Evolutionary conservation across 2,888 invertebrate species (phyloP), one percentile per base, ranked within the genome.

Genomic region (Pyrrhia umbra): DNA sequence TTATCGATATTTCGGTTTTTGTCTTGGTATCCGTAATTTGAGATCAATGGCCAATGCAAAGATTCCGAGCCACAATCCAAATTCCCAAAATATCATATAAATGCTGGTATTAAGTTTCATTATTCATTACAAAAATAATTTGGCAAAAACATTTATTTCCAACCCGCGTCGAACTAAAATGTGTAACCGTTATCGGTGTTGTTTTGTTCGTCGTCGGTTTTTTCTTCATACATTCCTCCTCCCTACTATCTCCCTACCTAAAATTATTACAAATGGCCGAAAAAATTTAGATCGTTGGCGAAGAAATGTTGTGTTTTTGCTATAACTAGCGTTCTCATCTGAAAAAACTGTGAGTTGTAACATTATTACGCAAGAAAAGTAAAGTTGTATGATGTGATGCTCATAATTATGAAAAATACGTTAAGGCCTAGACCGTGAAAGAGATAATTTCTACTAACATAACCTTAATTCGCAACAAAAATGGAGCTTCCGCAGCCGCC

Each of bases 401-500:
- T 50, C 68, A 58, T 37, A 66, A 67, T 68, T 62, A 52, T 66
- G 45, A 51, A 61, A 23, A 40, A 51, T 30, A 66, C 46, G 49
- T 56, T 43, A 45, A 56, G 39, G 47, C 34, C 34, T 34, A 37
- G 56, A 43, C 47, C 40, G 55, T 68, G 21, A 68, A 64, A 57
- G 47, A 68, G 45, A 43, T 67, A 58, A 59, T 61, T 76, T 68
- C 61, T 69, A 52, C 51, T 52, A 76, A 75, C 73, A 62, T 93
- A 93, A 94, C 93, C 93, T 91, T 89, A 88, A 85, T 87, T 84
- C 67, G 68, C 52, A 72, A 73, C 66, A 72, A 81, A 92, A 92
- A 94, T 94, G 94, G 94, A 94, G 88, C 93, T 94, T 79, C 94
- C 94, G 43, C 96, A 96, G 85, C 95, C 96, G 59, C 96, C 96